Evolutionary conservation across 1,140 invertebrate genomes (phyloP), one percentile per base, ranked within the genome.

Genomic region (Hestina assimilis): DNA sequence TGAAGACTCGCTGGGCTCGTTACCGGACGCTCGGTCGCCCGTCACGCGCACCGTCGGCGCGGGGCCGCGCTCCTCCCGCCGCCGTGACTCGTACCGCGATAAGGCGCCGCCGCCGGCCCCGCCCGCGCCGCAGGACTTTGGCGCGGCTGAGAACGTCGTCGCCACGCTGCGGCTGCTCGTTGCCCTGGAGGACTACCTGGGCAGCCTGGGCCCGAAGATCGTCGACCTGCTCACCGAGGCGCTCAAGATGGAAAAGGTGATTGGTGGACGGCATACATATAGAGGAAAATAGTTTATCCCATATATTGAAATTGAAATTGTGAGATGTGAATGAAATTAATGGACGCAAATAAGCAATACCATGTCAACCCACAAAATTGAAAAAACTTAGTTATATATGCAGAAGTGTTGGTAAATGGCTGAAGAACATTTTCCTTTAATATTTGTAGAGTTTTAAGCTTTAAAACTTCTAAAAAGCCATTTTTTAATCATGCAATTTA

Each of bases 151-250:
- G 24, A 92, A 92, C 24, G 83, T 95, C 5, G 92, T 96, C 4
- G 91, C 91, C 28, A 92, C 95, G 11, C 73, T 96, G 26, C 86
- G 95, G 45, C 81, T 95, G 42, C 83, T 96, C 0, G 94, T 94
- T 3, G 95, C 95, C 0, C 82, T 96, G 0, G 95, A 96, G 83
- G 92, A 92, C 58, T 93, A 95, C 69, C 75, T 96, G 8, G 95
- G 95, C 20, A 95, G 94, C 28, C 79, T 96, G 0, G 95, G 94
- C 0, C 94, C 95, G 0, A 94, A 93, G 79, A 89, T 95, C 14
- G 92, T 95, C 0, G 92, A 94, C 29, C 70, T 96, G 31, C 73
- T 96, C 0, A 92, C 93, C 0, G 91, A 92, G 56, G 94, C 94
- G 0, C 74, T 96, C 7, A 92, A 93, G 11, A 91, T 95, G 83